phyloP scores from a whole-genome alignment of 2,113 vertebrate genomes.

The Carassius auratus region DNA sequence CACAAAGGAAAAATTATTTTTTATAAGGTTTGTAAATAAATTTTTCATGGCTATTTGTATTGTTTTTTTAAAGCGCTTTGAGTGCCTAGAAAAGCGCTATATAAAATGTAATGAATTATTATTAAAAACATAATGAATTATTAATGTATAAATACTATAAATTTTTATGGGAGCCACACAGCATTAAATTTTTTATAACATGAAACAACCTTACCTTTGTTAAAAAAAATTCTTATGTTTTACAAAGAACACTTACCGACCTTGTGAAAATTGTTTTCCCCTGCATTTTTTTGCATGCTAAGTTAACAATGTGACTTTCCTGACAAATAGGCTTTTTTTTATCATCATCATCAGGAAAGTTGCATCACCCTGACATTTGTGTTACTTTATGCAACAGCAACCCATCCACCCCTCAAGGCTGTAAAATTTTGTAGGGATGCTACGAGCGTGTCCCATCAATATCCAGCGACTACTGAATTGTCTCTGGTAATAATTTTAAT shows the following conservation, averaged over 20 bases:
- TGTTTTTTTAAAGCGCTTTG: no score
- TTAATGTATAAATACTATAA: not conserved
- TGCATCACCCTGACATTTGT: not conserved
- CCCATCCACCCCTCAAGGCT: not conserved
- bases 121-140: not conserved
- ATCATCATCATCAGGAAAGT: not conserved
- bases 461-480: not conserved
- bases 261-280: no score
- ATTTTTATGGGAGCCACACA: not conserved
- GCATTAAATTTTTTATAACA: not conserved
- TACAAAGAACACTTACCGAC: no score
- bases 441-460: not conserved
- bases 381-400: not conserved
- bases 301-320: not conserved
- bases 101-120: no score
- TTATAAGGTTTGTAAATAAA: no score
- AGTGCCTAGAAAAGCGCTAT: no score
- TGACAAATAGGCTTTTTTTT: not conserved
- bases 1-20: not conserved
- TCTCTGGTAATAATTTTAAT: not conserved
- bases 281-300: no score
- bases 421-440: not conserved
- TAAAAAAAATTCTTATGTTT: not conserved
- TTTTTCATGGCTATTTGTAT: no score
- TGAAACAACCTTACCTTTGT: not conserved